Percentiles rank a stretch among this genome's conserved stretches.
Evolutionary conservation across 2,888 invertebrate species (phyloP).

Genomic region (Blera fallax): DNA sequence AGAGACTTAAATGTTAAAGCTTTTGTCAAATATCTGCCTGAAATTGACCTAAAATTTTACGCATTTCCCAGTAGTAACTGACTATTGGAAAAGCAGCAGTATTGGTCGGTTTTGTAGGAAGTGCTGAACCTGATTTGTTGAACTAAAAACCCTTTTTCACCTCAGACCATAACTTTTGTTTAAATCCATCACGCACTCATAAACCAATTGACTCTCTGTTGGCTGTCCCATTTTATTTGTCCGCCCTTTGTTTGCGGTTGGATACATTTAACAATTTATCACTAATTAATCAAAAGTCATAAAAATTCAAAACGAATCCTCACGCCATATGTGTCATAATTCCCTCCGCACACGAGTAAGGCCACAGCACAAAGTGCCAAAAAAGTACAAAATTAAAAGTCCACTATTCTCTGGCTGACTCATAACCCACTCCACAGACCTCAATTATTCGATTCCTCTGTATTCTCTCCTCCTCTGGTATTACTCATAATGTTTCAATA

Average conservation of each 20-base stretch:
- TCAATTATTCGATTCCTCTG: conserved; percentile 28
- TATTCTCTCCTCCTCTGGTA: background rate
- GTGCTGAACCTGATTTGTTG: too few species aligned
- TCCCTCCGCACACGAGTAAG: background rate
- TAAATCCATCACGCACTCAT: too few species aligned
- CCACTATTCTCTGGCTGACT: conserved; percentile 45
- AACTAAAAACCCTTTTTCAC: too few species aligned
- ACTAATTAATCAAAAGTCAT: background rate
- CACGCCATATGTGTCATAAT: conserved; percentile 20
- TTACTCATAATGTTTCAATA: conserved; percentile 63
- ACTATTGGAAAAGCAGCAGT: too few species aligned
- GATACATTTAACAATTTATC: background rate
- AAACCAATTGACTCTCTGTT: background rate
- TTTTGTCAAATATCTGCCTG: too few species aligned
- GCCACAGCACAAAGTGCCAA: conserved; percentile 22
- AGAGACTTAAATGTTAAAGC: too few species aligned
- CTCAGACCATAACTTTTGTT: too few species aligned
- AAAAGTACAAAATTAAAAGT: conserved; percentile 15
- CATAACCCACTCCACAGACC: conserved; percentile 54
- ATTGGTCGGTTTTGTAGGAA: too few species aligned
- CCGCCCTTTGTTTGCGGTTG: background rate
- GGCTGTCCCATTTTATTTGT: background rate
- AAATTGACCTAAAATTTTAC: too few species aligned
- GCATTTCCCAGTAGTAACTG: too few species aligned
- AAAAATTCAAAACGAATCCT: conserved; percentile 2